phyloP scores from a whole-genome alignment of 2,113 vertebrate genomes.

The Oryzias javanicus region DNA sequence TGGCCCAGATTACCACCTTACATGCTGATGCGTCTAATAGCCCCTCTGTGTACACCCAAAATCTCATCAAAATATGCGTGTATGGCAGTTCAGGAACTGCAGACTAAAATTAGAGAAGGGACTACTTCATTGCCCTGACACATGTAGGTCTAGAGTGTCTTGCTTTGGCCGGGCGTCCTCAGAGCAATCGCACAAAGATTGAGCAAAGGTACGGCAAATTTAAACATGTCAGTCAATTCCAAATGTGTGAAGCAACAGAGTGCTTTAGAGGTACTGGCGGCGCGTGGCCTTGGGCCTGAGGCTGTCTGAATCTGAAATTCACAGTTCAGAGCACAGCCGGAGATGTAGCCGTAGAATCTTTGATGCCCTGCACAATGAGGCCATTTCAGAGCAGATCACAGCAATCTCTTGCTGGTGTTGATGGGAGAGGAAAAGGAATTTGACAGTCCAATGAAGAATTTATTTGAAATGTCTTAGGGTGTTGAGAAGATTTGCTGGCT shows the following conservation, averaged over 20 bases:
- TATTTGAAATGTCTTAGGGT: slow-evolving; percentile 74
- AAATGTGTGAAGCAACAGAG: slow-evolving; percentile 72
- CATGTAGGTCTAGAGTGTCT: slow-evolving; percentile 70
- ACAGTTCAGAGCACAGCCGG: slow-evolving; percentile 72
- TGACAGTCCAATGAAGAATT: slow-evolving; percentile 78
- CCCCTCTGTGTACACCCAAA: slow-evolving; percentile 33
- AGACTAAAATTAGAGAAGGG: slow-evolving; percentile 42
- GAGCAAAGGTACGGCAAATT: slow-evolving; percentile 69
- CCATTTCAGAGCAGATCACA: slow-evolving; percentile 69
- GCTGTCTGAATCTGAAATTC: slow-evolving; percentile 74
- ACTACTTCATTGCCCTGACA: slow-evolving; percentile 66
- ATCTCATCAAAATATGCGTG: slow-evolving; percentile 59
- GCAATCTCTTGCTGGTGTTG: slow-evolving; percentile 66
- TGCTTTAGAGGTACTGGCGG: slow-evolving; percentile 62
- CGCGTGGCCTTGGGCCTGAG: slow-evolving; percentile 64
- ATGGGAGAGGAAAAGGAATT: slow-evolving; percentile 71
- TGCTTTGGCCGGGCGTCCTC: slow-evolving; percentile 29
- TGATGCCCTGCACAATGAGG: slow-evolving; percentile 69
- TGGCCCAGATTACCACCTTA: slow-evolving; percentile 63
- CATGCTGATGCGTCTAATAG: slow-evolving; percentile 52
- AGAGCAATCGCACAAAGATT: slow-evolving; percentile 46
- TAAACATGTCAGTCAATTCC: slow-evolving; percentile 73
- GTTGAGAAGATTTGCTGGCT: slow-evolving; percentile 68
- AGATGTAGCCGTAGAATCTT: slow-evolving; percentile 61
- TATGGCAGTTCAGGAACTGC: slow-evolving; percentile 48